Base-by-base conservation (phyloP, 2,113 vertebrate genomes). In the Oncorhynchus masou region DNA sequence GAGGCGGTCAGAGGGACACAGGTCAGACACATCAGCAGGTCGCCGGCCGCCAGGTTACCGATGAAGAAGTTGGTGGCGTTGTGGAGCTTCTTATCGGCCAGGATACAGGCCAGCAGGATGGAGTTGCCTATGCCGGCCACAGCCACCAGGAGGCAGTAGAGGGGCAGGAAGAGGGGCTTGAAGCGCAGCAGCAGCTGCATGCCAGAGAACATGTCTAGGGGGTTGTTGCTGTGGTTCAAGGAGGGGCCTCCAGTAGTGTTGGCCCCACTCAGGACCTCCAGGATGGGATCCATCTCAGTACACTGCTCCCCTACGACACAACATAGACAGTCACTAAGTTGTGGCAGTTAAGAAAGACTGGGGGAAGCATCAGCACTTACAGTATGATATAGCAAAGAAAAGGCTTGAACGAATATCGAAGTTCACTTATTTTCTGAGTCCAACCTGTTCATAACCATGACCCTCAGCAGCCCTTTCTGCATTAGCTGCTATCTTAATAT, bases 1-100 rank as follows among this genome's bases (percentile, higher is more conserved):
- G 94, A 95, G 19, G 85, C 91, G 2, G 93, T 95, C 72, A 93
- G 85, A 0, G 94, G 93, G 51, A 94, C 91, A 8, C 94, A 95
- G 79, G 89, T 92, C 81, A 95, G 83, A 71, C 93, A 94, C 94
- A 95, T 95, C 73, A 95, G 88, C 77, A 94, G 88, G 86, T 95
- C 94, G 3, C 92, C 90, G 0, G 89, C 90, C 1, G 94, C 92
- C 25, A 95, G 82, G 85, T 94, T 95, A 7, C 93, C 93, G 0
- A 95, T 92, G 85, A 95, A 95, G 84, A 94, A 84, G 85, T 95
- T 94, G 75, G 93, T 94, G 82, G 92, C 92, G 7, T 94, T 94
- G 89, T 95, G 93, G 39, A 95, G 92, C 74, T 94, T 94, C 82
- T 92, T 92, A 85, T 94, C 93, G 0, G 75, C 74, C 54, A 91